phyloP scores from a whole-genome alignment of 2,888 invertebrate genomes.

The Zhengitettix transpicula region DNA sequence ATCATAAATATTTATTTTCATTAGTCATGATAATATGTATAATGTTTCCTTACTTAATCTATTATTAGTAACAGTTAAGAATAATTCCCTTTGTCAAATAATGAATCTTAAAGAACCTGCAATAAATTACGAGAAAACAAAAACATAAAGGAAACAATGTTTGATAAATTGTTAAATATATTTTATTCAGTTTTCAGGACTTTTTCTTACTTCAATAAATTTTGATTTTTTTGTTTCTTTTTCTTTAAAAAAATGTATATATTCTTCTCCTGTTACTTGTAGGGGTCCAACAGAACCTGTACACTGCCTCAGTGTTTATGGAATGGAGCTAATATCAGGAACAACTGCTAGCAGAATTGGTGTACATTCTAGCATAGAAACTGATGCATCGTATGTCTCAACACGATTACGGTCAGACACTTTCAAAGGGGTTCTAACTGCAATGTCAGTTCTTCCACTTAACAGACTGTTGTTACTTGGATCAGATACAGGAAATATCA shows the following conservation, averaged over 20 bases:
- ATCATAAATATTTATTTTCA: no score
- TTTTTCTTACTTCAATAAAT: neutral
- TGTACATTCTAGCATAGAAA: conserved; percentile 57
- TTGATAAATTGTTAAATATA: conserved; percentile 1
- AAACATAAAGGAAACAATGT: no score
- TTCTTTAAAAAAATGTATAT: neutral
- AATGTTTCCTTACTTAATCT: no score
- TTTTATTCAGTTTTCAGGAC: conserved; percentile 3
- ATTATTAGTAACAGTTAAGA: no score
- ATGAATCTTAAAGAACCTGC: no score
- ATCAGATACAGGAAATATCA: conserved; percentile 79
- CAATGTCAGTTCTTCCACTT: conserved; percentile 75
- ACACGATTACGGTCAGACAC: conserved; percentile 76
- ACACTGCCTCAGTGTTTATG: conserved; percentile 67
- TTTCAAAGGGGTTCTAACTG: conserved; percentile 80
- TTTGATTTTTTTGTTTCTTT: neutral
- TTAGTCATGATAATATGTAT: no score
- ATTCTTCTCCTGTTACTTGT: conserved; percentile 15
- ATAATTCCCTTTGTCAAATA: no score
- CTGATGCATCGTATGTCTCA: conserved; percentile 60
- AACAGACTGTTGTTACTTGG: conserved; percentile 81
- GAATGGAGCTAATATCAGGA: conserved; percentile 70
- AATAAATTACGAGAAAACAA: no score
- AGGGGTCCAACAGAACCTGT: conserved; percentile 87
- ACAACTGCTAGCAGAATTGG: conserved; percentile 88